phyloP scores from a whole-genome alignment of 2,113 vertebrate species.

The Redunca redunca region DNA sequence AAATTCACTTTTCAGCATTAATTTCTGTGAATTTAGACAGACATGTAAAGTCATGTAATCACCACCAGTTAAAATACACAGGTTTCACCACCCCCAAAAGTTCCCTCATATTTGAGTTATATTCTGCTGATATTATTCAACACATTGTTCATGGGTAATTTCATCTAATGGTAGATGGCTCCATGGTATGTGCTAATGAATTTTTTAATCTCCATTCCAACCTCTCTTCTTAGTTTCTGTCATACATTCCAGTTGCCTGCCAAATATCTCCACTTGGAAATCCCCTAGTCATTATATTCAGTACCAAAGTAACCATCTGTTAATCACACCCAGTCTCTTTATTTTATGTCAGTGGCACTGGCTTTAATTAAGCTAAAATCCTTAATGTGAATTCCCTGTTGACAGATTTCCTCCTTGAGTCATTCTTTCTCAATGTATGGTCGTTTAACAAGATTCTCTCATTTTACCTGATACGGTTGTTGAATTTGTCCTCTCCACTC shows the following conservation, averaged over 20 bases:
- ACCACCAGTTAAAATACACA: not conserved
- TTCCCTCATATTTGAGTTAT: not conserved
- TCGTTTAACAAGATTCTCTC: not conserved
- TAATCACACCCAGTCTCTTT: not conserved
- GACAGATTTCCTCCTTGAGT: not conserved
- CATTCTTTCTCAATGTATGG: not conserved
- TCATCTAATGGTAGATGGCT: not conserved
- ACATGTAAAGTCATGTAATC: not conserved
- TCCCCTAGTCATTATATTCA: not conserved
- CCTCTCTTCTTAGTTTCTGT: not conserved
- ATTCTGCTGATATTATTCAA: not conserved
- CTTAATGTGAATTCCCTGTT: not conserved
- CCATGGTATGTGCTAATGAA: not conserved
- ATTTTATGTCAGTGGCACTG: not conserved
- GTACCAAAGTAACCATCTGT: not conserved
- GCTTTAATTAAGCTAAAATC: not conserved
- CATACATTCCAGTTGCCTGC: not conserved
- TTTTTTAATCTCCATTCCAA: not conserved
- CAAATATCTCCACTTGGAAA: not conserved
- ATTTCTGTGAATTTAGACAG: not conserved
- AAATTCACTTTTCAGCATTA: constrained; percentile 14
- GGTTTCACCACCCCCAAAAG: not conserved
- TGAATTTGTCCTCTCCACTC: not conserved
- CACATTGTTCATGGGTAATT: not conserved
- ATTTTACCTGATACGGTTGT: not conserved